Conservation (phyloP, 2,888 invertebrate species). For the Drosophila nr. fundita region DNA sequence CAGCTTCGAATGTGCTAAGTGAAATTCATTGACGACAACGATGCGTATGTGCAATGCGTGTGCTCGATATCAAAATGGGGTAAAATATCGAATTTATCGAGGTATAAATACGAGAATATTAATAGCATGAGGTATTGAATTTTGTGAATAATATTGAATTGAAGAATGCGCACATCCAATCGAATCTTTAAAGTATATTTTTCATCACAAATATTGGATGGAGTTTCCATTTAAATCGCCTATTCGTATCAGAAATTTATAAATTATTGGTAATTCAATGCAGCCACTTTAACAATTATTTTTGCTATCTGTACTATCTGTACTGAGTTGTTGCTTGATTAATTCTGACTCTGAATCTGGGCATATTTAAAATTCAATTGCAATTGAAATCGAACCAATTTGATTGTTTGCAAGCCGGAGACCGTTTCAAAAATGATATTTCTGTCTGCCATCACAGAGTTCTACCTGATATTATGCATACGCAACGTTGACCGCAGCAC, state of each 20-base stretch:
- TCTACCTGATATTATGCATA: constrained; percentile 43
- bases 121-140: not conserved
- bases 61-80: not conserved
- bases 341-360: not conserved
- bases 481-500: constrained; percentile 38
- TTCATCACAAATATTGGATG: not conserved
- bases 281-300: not conserved
- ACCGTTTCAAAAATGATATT: not conserved
- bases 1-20: constrained; percentile 20
- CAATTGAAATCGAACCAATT: not conserved
- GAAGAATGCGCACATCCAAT: not conserved
- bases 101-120: not conserved
- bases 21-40: constrained; percentile 24
- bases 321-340: not conserved
- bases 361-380: constrained; percentile 13
- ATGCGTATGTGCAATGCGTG: constrained; percentile 42
- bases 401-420: not conserved
- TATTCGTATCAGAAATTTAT: not conserved
- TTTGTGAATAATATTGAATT: not conserved
- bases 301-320: no score
- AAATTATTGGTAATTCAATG: no score
- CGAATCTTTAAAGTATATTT: not conserved
- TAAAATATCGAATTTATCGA: not conserved
- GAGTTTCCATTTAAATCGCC: not conserved
- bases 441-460: not conserved